Base-by-base conservation (phyloP, 1,140 invertebrate species). In the Drosophila teissieri region DNA sequence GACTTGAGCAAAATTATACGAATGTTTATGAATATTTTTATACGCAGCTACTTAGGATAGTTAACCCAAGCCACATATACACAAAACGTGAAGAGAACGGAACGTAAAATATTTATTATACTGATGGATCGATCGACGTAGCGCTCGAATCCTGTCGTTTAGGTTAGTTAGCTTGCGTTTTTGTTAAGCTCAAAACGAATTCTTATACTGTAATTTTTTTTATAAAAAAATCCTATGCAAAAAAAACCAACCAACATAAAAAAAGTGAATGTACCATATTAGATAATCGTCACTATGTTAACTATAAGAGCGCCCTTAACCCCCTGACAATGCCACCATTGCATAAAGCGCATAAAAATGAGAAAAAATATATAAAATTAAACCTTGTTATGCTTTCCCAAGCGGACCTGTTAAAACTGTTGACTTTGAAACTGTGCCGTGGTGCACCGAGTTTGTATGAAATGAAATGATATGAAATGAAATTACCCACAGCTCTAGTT, bases 91-190 rank as follows among this genome's bases (percentile, higher is more conserved):
- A 74, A 61, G 10, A 72, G n/a, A n/a, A n/a, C n/a, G n/a, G 49
- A 79, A 51, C 62, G 44, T 67, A 60, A 68, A 68, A 75, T 83
- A 84, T 77, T 77, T 67, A 77, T 78, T 72, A 19, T 74, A 77
- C 68, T 60, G 55, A 64, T 65, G 62, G 80, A 67, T 75, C 68
- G 69, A 73, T 73, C 58, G 58, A 58, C 63, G 62, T 74, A 63
- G 69, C 68, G 67, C 78, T 70, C 62, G 57, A 84, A 82, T 75
- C 52, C 72, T 46, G 42, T 69, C 80, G 79, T 46, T 73, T 81
- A 80, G 76, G 68, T 82, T 90, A 90, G 78, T 81, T 85, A 90
- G 86, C 85, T 90, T 90, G 86, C 85, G 86, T 90, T 90, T 90
- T 90, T 90, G 85, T 90, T 85, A 90, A 85, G 85, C 85, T 90